Evolutionary conservation across 2,888 invertebrate genomes (phyloP), one percentile per base, ranked within the genome.

Genomic region (Chloroclystis v-ata): DNA sequence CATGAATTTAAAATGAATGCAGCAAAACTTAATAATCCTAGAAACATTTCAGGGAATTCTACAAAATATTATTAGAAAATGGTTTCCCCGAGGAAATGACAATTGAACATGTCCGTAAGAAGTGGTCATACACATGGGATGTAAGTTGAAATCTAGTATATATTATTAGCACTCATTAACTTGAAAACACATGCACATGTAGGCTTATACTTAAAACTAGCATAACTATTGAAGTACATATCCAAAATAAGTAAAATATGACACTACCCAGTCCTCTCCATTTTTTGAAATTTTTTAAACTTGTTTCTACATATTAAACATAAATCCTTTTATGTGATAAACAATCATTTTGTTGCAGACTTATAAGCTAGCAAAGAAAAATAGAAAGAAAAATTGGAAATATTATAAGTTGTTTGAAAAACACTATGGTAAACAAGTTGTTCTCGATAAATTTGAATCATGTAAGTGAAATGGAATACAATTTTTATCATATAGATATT

Each of bases 51-150:
- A 88, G 88, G 33, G 81, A 84, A 43, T 86, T 89, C 54, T 67
- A 75, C 49, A 75, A 77, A 61, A 73, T 89, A 37, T 67, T 89
- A 16, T 50, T 78, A 38, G 69, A 82, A 28, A 79, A 79, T 69
- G 87, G 84, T 11, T 89, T 86, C 56, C 88, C 89, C 13, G 63
- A 70, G 52, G 75, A 82, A 54, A 82, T 88, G 73, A 80, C 82
- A 9, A 53, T 86, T 14, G 73, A 75, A 24, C 83, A 85, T 69
- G 77, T 87, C 1, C 73, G 88, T 37, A 88, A 84, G 57, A 89
- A 87, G 54, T 89, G 87, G 87, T 74, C 77, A 16, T 85, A 84
- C 44, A 82, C 78, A 33, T 85, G 80, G 75, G 86, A 87, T 72
- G 87, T 88, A 67, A 80, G 85, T 78, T 20, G 20, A 20, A 4